These are phyloP conservation scores for Candidula unifasciata DNA, from an alignment of 2,888 invertebrate species.

Conservation along the genomic window DNA sequence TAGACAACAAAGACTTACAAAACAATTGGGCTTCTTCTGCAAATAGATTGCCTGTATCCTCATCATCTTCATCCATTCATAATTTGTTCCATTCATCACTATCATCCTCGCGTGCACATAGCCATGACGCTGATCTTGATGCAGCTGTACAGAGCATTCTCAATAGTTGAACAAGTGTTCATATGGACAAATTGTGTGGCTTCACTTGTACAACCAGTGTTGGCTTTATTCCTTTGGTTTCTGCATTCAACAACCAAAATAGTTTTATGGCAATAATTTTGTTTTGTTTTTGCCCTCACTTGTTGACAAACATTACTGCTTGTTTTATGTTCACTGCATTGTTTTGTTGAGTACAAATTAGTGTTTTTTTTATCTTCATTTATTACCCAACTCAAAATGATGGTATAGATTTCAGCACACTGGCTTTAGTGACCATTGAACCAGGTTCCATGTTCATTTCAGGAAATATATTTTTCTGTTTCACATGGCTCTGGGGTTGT, in stretches of 20 bases:
- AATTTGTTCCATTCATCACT: neutral
- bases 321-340: too few relatives aligned
- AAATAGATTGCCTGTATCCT: slow-evolving; percentile 14
- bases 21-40: slow-evolving; percentile 36
- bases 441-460: too few relatives aligned
- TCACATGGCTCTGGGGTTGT: too few relatives aligned
- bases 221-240: neutral
- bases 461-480: too few relatives aligned
- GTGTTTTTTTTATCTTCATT: too few relatives aligned
- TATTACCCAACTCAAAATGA: neutral
- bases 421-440: too few relatives aligned
- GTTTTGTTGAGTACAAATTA: too few relatives aligned
- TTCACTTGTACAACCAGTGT: neutral
- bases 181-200: neutral
- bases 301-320: too few relatives aligned
- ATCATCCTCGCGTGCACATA: slow-evolving; percentile 10
- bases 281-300: too few relatives aligned
- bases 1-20: slow-evolving; percentile 34
- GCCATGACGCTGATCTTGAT: slow-evolving; percentile 47
- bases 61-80: slow-evolving; percentile 9
- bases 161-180: slow-evolving; percentile 11
- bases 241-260: too few relatives aligned
- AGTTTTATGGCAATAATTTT: too few relatives aligned
- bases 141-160: slow-evolving; percentile 50
- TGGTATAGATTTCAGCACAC: too few relatives aligned